A percentile compares a stretch with the other conserved stretches of the same genome.
Conservation (phyloP, 1,140 invertebrate genomes). For the Liolophura sinensis region DNA sequence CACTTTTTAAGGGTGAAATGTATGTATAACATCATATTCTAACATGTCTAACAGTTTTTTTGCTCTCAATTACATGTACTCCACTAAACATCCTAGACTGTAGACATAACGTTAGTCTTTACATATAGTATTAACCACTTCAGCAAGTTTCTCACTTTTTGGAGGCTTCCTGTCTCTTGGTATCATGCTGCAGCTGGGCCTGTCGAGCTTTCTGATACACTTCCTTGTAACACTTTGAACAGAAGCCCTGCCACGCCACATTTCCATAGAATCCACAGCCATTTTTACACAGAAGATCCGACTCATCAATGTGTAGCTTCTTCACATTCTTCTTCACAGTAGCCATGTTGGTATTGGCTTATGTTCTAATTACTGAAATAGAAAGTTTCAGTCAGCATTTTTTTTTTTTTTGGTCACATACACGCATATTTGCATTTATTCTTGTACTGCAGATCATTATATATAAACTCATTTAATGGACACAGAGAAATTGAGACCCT, state of each 20-base stretch:
- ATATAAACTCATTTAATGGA: too few species aligned
- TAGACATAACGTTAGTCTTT: too few species aligned
- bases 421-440: too few species aligned
- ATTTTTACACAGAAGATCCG: conserved; percentile 91
- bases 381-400: neutral
- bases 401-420: neutral
- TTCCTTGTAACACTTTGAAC: conserved; percentile 81
- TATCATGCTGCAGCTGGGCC: conserved; percentile 46
- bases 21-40: too few species aligned
- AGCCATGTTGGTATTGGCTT: neutral
- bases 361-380: neutral
- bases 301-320: conserved; percentile 74
- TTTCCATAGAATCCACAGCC: conserved; percentile 97
- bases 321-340: conserved; percentile 30
- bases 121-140: too few species aligned
- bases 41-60: too few species aligned
- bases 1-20: too few species aligned
- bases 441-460: too few species aligned
- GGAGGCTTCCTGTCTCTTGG: conserved; percentile 16
- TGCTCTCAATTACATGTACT: too few species aligned
- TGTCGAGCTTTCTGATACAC: conserved; percentile 50
- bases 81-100: too few species aligned
- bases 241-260: conserved; percentile 94
- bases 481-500: too few species aligned
- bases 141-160: conserved; percentile 5